Conservation (phyloP, 2,888 invertebrate genomes). For the Lordiphosa fenestrarum region DNA sequence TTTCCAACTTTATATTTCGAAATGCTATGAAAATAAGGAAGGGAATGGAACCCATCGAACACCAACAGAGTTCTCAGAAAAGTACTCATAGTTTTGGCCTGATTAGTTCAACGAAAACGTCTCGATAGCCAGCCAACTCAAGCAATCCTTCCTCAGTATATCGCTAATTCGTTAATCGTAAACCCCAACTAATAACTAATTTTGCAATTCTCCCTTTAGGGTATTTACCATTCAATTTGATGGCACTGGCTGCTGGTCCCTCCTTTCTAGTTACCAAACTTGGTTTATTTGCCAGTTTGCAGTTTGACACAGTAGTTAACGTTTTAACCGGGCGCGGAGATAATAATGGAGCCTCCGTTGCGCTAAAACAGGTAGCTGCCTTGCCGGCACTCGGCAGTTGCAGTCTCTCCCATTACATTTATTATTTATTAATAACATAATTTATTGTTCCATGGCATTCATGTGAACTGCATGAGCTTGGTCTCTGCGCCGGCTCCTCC, state of each 20-base stretch:
- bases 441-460: conserved; percentile 79
- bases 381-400: conserved; percentile 45
- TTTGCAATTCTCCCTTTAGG: conserved; percentile 20
- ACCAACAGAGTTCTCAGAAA: too few relatives aligned
- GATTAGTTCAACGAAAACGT: too few relatives aligned
- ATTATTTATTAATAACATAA: conserved; percentile 80
- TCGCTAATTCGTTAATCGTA: too few relatives aligned
- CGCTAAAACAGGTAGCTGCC: conserved; percentile 65
- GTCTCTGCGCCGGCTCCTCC: conserved; percentile 10
- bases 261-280: conserved; percentile 25
- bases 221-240: conserved; percentile 27
- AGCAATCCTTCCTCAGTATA: too few relatives aligned
- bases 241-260: neutral
- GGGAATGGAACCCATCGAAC: too few relatives aligned
- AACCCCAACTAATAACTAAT: too few relatives aligned
- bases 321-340: conserved; percentile 31
- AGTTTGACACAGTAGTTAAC: conserved; percentile 72
- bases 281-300: conserved; percentile 67
- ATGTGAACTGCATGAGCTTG: conserved; percentile 73
- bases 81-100: too few relatives aligned
- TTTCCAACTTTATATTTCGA: too few relatives aligned
- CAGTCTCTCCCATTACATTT: conserved; percentile 77
- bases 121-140: too few relatives aligned
- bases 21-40: too few relatives aligned
- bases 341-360: conserved; percentile 46